A percentile compares a stretch with the other conserved stretches of the same genome.
Evolutionary conservation across 2,113 vertebrate species (phyloP).

Genomic region (Cairina moschata): DNA sequence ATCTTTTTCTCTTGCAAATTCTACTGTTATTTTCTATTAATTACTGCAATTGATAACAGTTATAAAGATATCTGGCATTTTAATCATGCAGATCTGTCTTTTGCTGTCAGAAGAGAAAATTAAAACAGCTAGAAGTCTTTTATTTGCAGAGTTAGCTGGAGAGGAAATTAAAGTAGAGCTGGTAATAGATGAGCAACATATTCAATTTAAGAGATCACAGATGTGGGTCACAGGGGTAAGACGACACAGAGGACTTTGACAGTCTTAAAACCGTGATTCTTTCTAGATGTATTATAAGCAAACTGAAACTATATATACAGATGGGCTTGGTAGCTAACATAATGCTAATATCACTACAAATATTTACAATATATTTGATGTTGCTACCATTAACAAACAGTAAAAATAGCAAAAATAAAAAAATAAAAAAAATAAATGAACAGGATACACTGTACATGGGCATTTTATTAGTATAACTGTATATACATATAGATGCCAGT

Average conservation of each 20-base stretch:
- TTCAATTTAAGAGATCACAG: slow-evolving; percentile 54
- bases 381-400: not conserved
- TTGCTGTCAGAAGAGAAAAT: slow-evolving; percentile 74
- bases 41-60: slow-evolving; percentile 80
- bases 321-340: not conserved
- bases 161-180: slow-evolving; percentile 71
- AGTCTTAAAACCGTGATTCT: not conserved
- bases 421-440: not conserved
- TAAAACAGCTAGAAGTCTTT: slow-evolving; percentile 71
- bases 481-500: not conserved
- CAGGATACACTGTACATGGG: not conserved
- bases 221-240: not conserved
- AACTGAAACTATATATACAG: not conserved
- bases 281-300: not conserved
- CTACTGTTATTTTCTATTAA: slow-evolving; percentile 70
- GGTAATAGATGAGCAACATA: slow-evolving; percentile 52
- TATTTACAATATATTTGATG: not conserved
- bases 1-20: slow-evolving; percentile 50
- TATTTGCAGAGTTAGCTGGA: slow-evolving; percentile 58
- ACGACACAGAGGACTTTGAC: not conserved
- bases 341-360: not conserved
- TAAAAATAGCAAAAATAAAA: not conserved
- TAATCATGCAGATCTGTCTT: slow-evolving; percentile 77
- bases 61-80: slow-evolving; percentile 74
- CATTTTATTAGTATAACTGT: not conserved